phyloP scores from a whole-genome alignment of 2,888 invertebrate species.

The Standfussiana lucernea region DNA sequence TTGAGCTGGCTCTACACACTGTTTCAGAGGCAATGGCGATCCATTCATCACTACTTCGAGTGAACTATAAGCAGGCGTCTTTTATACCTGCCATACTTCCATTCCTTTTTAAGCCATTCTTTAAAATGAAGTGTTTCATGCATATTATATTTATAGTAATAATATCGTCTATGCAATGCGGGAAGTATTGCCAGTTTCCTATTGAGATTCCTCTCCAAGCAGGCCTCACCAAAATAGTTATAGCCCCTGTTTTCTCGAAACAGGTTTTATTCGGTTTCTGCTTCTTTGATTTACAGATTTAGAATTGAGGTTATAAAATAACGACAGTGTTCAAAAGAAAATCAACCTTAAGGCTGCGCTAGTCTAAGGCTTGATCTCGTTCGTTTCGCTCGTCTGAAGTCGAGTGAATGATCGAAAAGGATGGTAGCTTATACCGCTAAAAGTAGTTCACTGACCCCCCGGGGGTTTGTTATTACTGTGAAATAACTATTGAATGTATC shows the following conservation, averaged over 20 bases:
- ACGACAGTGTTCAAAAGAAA: neutral
- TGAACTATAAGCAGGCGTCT: no score
- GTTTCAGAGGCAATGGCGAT: slow-evolving; percentile 38
- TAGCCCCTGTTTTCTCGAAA: neutral
- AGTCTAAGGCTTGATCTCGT: neutral
- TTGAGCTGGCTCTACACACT: slow-evolving; percentile 54
- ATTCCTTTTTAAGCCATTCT: neutral
- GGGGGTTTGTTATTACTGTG: neutral
- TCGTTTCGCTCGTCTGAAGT: neutral
- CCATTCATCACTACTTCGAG: neutral
- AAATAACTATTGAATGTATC: neutral
- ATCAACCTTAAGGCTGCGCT: neutral
- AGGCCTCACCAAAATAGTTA: neutral
- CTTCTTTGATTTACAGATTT: neutral
- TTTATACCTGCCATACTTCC: neutral
- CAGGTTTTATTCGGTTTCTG: neutral
- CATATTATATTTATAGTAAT: neutral
- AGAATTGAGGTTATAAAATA: neutral
- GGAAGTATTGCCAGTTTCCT: neutral
- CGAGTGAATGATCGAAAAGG: neutral
- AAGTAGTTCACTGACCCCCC: neutral
- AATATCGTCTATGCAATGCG: neutral
- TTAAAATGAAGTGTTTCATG: neutral
- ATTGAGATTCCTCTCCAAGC: neutral
- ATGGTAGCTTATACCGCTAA: neutral